Conservation (phyloP, 2,888 invertebrate species). For the Dromius quadrimaculatus region DNA sequence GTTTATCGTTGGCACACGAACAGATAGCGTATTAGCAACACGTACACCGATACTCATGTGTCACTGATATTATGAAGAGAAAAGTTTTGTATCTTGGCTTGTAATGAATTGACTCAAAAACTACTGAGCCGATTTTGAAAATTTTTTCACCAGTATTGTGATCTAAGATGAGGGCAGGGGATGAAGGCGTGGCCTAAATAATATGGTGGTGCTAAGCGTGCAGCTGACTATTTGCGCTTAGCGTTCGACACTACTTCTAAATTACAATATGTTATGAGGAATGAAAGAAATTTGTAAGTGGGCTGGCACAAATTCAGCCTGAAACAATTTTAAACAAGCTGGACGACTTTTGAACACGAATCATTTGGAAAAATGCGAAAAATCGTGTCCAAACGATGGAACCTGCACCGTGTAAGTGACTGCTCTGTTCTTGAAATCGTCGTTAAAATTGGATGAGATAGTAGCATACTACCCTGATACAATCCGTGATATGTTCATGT, state of each 20-base stretch:
- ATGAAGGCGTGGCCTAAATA: conserved; percentile 21
- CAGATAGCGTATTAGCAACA: no score
- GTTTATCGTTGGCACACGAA: no score
- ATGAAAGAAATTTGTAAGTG: conserved; percentile 13
- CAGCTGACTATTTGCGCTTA: background rate
- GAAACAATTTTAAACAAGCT: background rate
- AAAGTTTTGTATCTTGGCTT: no score
- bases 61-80: no score
- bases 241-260: conserved; percentile 2
- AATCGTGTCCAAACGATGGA: conserved; percentile 10
- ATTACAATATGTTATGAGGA: background rate
- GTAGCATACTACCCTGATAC: no score
- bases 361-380: background rate
- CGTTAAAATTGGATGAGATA: background rate
- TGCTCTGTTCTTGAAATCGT: background rate
- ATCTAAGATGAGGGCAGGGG: conserved; percentile 16
- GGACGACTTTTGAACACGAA: conserved; percentile 9
- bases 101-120: no score
- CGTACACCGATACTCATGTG: no score
- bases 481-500: conserved; percentile 8
- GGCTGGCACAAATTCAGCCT: background rate
- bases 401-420: conserved; percentile 9
- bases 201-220: conserved; percentile 14
- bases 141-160: no score
- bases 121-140: no score